Evolutionary conservation across 2,113 vertebrate species (phyloP).

Genomic region (Arenaria interpres): DNA sequence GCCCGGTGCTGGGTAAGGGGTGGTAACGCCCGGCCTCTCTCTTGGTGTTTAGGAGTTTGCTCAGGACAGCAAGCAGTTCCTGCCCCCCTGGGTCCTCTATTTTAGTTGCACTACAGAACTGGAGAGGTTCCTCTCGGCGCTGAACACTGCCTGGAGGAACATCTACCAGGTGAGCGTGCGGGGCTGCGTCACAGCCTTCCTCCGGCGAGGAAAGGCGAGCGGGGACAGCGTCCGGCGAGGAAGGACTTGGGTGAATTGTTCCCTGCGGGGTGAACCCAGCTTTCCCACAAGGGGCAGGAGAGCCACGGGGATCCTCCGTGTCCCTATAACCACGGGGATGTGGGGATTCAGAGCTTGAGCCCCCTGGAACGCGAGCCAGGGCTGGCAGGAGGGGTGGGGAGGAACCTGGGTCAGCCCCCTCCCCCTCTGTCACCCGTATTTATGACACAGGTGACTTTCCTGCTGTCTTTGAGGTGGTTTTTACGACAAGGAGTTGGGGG

Average conservation of each 20-base stretch:
- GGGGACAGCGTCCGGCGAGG: accelerated
- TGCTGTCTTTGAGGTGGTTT: not conserved
- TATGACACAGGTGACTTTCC: accelerated
- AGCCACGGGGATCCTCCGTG: accelerated
- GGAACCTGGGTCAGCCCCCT: accelerated
- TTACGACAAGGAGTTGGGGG: accelerated
- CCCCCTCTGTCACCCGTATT: accelerated
- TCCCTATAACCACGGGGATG: accelerated
- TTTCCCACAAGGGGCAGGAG: not conserved
- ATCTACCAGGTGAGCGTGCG: constrained; percentile 83
- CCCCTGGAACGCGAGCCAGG: not conserved
- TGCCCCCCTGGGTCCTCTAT: constrained; percentile 92
- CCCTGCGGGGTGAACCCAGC: not conserved
- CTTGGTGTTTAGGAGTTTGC: constrained; percentile 84
- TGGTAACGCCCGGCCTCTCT: not conserved
- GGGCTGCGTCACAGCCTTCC: not conserved
- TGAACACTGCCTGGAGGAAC: constrained; percentile 80
- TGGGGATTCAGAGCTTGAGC: not conserved
- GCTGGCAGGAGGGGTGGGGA: not conserved
- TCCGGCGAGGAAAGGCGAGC: accelerated
- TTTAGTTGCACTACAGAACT: constrained; percentile 90
- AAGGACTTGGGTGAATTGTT: not conserved
- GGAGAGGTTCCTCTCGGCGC: constrained; percentile 83
- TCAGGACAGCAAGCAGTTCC: constrained; percentile 81
- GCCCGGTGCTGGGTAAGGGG: accelerated